Conservation (phyloP, 2,797 vertebrate genomes). For the Argentina silus region DNA sequence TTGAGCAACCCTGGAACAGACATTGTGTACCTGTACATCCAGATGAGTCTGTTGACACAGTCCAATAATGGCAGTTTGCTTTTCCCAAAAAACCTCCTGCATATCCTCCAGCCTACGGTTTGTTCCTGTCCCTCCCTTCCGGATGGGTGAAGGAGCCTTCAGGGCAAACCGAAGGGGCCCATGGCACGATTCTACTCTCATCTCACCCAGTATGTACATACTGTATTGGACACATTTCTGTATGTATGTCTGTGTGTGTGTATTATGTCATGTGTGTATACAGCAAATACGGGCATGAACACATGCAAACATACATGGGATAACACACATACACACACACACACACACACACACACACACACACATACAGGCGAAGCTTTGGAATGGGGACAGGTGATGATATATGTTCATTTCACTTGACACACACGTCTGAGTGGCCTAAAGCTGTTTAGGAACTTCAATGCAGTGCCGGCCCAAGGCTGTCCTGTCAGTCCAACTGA, state of each 20-base stretch:
- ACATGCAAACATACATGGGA: not conserved
- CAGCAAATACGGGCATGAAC: constrained; percentile 35
- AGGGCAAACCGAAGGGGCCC: not conserved
- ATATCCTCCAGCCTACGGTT: constrained; percentile 45
- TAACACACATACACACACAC: constrained; percentile 21
- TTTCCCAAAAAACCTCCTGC: constrained; percentile 32
- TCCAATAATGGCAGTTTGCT: constrained; percentile 62
- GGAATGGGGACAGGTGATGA: constrained; percentile 4
- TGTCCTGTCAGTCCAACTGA: constrained; percentile 30
- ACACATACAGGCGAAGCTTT: not conserved
- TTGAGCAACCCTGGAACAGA: constrained; percentile 46
- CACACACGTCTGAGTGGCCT: not conserved
- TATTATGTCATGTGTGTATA: constrained; percentile 28
- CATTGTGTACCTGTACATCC: constrained; percentile 8
- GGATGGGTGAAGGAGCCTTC: not conserved
- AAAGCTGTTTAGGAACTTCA: constrained; percentile 20
- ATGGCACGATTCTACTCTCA: not conserved
- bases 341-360: constrained; percentile 23
- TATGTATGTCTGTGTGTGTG: constrained; percentile 12
- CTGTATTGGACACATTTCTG: not conserved
- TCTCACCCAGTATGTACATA: not conserved
- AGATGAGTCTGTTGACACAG: constrained; percentile 58
- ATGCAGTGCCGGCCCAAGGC: constrained; percentile 21
- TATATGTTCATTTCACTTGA: too few relatives aligned
- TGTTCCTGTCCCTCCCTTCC: not conserved